phyloP scores from a whole-genome alignment of 2,113 vertebrate species.

The Buteo buteo region DNA sequence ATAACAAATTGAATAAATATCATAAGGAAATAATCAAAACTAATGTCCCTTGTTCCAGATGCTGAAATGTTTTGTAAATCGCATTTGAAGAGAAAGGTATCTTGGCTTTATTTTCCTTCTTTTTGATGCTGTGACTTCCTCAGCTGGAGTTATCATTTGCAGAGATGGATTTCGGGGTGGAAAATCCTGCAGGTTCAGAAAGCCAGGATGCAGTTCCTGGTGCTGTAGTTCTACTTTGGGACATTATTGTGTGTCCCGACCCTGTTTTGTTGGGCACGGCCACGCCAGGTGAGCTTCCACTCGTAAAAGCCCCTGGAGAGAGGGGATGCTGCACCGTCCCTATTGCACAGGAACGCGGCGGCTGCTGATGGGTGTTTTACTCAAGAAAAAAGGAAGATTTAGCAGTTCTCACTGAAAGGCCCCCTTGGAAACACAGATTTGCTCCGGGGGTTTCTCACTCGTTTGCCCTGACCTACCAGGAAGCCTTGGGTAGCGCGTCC shows the following conservation, averaged over 20 bases:
- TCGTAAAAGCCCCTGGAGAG: neutral
- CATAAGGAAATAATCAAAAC: conserved; percentile 75
- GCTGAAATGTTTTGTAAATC: conserved; percentile 26
- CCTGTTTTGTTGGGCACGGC: accelerated
- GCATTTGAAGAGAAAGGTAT: neutral
- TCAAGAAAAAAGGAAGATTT: accelerated
- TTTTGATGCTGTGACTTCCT: neutral
- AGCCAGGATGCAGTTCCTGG: accelerated
- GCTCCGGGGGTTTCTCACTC: neutral
- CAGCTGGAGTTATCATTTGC: neutral
- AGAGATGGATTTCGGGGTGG: neutral
- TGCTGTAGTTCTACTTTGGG: neutral
- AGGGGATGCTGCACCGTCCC: neutral
- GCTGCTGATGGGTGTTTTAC: neutral
- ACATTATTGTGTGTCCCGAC: accelerated
- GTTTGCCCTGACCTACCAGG: neutral
- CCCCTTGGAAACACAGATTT: neutral
- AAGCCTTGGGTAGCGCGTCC: neutral
- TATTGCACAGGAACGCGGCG: accelerated
- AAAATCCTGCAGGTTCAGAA: neutral
- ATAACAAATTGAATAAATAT: conserved; percentile 60
- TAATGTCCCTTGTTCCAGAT: conserved; percentile 61
- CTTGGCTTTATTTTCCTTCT: neutral
- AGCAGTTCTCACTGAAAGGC: neutral
- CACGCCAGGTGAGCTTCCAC: no score